Evolutionary conservation across 2,113 vertebrate genomes (phyloP).

Genomic region (Nerophis lumbriciformis): DNA sequence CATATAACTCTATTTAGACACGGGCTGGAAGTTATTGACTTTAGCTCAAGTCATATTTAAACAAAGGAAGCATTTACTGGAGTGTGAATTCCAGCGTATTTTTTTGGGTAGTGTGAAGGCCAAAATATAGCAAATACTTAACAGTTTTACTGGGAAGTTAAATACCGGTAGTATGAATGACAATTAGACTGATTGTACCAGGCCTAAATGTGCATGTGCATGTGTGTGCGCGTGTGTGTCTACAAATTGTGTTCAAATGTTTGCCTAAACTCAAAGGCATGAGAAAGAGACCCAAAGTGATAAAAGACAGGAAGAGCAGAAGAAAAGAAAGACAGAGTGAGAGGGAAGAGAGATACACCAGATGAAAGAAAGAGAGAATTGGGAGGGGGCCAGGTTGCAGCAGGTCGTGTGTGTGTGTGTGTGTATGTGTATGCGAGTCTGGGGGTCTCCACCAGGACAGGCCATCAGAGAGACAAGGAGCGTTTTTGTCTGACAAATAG

Average conservation of each 20-base stretch:
- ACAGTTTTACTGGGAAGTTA: not conserved
- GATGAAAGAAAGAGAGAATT: slow-evolving; percentile 56
- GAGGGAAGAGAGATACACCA: slow-evolving; percentile 61
- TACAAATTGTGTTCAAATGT: slow-evolving; percentile 66
- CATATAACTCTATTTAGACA: slow-evolving; percentile 46
- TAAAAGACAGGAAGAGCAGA: slow-evolving; percentile 73
- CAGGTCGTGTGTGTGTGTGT: slow-evolving; percentile 24
- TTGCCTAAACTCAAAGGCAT: slow-evolving; percentile 62
- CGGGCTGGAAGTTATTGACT: slow-evolving; percentile 34
- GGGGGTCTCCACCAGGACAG: slow-evolving; percentile 36
- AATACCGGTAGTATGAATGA: slow-evolving; percentile 28
- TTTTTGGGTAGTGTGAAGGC: slow-evolving; percentile 5
- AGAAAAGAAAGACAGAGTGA: slow-evolving; percentile 59
- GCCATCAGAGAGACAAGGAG: slow-evolving; percentile 50
- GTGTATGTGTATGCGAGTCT: slow-evolving; percentile 22
- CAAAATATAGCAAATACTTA: not conserved
- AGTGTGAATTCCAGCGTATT: slow-evolving; percentile 14
- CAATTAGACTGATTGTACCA: slow-evolving; percentile 20
- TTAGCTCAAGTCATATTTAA: slow-evolving; percentile 33
- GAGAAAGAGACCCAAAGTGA: slow-evolving; percentile 68
- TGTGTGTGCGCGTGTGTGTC: slow-evolving; percentile 15
- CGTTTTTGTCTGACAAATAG: slow-evolving; percentile 61
- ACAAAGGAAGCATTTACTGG: slow-evolving; percentile 28
- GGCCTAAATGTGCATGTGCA: slow-evolving; percentile 1
- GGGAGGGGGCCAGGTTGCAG: slow-evolving; percentile 51